phyloP scores from a whole-genome alignment of 2,113 vertebrate species.

The Neotragus moschatus region DNA sequence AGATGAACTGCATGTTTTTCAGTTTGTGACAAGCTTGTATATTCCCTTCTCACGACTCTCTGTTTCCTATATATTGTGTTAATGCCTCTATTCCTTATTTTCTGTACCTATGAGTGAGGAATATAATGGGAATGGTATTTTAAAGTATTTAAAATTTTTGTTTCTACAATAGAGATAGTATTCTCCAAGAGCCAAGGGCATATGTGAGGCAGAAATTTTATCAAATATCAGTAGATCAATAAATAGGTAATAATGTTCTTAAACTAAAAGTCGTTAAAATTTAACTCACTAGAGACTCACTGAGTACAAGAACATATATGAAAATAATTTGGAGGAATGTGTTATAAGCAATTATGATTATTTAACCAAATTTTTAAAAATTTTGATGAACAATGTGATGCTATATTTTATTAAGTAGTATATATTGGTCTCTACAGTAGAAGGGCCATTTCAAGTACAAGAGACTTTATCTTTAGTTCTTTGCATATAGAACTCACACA shows the following conservation, averaged over 20 bases:
- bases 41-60: not conserved
- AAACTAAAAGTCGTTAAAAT: not conserved
- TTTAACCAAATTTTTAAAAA: not conserved
- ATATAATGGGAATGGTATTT: not conserved
- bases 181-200: not conserved
- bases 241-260: not conserved
- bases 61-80: not conserved
- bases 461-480: not conserved
- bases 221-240: not conserved
- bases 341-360: not conserved
- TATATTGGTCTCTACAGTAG: not conserved
- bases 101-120: not conserved
- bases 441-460: not conserved
- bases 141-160: constrained; percentile 12
- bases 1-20: not conserved
- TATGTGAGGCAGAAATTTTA: not conserved
- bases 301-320: not conserved
- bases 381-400: not conserved
- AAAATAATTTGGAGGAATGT: not conserved
- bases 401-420: not conserved
- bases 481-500: not conserved
- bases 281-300: not conserved
- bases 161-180: constrained; percentile 4
- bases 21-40: not conserved
- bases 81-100: not conserved